These are phyloP conservation scores for Scaptomyza flava DNA, from an alignment of 2,888 invertebrate genomes.

Conservation along the genomic window DNA sequence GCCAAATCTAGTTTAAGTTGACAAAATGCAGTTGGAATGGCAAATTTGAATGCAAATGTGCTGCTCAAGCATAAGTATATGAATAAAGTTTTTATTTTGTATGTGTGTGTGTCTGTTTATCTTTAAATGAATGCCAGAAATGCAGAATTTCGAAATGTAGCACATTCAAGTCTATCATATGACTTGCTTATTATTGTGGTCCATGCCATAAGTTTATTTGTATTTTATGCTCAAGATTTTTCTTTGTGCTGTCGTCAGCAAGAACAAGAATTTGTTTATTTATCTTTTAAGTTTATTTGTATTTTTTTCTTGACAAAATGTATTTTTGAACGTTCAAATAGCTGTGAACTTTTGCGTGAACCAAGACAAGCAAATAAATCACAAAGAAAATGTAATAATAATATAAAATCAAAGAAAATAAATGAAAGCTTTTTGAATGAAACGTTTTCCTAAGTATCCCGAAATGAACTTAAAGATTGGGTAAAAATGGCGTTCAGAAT, in stretches of 20 bases:
- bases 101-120: background rate
- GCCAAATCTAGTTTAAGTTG: conserved; percentile 22
- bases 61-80: background rate
- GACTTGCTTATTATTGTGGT: conserved; percentile 20
- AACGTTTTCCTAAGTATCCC: conserved; percentile 14
- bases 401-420: background rate
- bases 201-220: conserved; percentile 49
- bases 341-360: conserved; percentile 3
- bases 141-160: conserved; percentile 41
- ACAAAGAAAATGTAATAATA: conserved; percentile 7
- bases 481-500: background rate
- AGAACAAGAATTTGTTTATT: conserved; percentile 55
- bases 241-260: conserved; percentile 64
- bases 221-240: conserved; percentile 18
- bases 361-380: conserved; percentile 59
- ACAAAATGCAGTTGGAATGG: conserved; percentile 6
- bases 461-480: background rate
- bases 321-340: conserved; percentile 29
- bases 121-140: conserved; percentile 32
- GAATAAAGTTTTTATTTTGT: background rate
- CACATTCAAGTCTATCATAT: conserved; percentile 16
- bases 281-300: conserved; percentile 10
- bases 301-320: conserved; percentile 15
- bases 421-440: conserved; percentile 4
- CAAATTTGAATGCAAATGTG: conserved; percentile 13